These are phyloP conservation scores for Botrylloides violaceus DNA, from an alignment of 23 tunicate species.

Conservation along the genomic window DNA sequence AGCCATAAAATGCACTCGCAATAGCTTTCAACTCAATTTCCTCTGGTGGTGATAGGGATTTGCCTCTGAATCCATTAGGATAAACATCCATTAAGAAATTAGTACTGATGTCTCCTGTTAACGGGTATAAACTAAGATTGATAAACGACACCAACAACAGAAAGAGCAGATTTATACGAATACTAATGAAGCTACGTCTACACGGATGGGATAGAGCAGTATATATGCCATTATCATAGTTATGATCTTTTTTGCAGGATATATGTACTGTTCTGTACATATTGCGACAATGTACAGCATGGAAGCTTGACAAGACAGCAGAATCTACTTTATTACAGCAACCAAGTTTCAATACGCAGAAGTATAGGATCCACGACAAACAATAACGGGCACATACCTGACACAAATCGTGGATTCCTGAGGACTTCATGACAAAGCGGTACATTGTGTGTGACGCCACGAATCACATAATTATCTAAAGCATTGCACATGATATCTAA, in stretches of 20 bases:
- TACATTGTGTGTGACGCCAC: constrained; percentile 95
- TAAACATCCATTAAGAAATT: constrained; percentile 81
- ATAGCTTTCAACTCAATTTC: constrained; percentile 50
- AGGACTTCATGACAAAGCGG: constrained; percentile 90
- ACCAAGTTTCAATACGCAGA: too few relatives aligned
- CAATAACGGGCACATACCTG: constrained; percentile 36
- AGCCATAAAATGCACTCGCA: constrained; percentile 67
- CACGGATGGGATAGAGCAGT: too few relatives aligned
- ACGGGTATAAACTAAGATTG: not conserved
- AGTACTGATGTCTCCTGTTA: constrained; percentile 85
- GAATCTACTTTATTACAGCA: too few relatives aligned
- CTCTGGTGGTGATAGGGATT: constrained; percentile 29
- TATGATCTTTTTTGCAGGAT: too few relatives aligned
- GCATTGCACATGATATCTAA: constrained; percentile 61
- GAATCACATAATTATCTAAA: constrained; percentile 83
- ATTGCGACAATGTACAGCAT: too few relatives aligned
- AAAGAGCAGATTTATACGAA: not conserved
- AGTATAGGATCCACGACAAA: too few relatives aligned
- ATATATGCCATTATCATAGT: too few relatives aligned
- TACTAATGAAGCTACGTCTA: not conserved
- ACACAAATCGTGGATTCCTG: constrained; percentile 53
- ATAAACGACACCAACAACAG: not conserved
- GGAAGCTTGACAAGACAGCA: too few relatives aligned
- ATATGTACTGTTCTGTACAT: too few relatives aligned
- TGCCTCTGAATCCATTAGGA: constrained; percentile 85